Evolutionary conservation across 2,888 invertebrate species (phyloP).

Genomic region (Kryphioiulus occultus): DNA sequence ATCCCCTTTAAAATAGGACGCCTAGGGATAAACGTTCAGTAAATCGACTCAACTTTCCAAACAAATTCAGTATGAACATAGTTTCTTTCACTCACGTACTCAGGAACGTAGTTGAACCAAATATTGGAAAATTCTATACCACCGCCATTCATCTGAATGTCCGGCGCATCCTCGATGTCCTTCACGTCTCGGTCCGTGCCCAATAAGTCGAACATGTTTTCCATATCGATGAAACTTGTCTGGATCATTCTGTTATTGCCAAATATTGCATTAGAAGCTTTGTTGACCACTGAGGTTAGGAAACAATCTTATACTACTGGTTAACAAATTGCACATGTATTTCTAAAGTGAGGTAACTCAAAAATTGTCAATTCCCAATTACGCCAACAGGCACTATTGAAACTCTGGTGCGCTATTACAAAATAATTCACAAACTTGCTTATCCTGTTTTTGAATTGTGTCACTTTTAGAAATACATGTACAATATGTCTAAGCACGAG

Average conservation of each 20-base stretch:
- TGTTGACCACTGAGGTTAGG: too few species aligned
- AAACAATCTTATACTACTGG: too few species aligned
- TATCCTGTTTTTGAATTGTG: too few species aligned
- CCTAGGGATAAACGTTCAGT: slow-evolving; percentile 46
- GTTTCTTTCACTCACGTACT: slow-evolving; percentile 61
- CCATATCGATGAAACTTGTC: slow-evolving; percentile 98
- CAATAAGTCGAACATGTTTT: slow-evolving; percentile 97
- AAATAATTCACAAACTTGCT: too few species aligned
- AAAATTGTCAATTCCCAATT: too few species aligned
- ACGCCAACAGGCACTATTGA: too few species aligned
- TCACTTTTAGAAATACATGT: too few species aligned
- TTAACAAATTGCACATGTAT: too few species aligned
- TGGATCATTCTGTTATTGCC: slow-evolving; percentile 80
- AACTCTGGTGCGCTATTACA: too few species aligned
- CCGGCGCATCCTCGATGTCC: slow-evolving; percentile 81
- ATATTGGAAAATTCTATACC: slow-evolving; percentile 88
- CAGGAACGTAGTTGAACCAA: slow-evolving; percentile 84
- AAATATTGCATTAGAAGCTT: not conserved
- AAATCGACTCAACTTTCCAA: not conserved
- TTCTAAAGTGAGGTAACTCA: too few species aligned
- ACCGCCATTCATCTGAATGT: slow-evolving; percentile 71
- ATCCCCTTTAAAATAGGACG: slow-evolving; percentile 77
- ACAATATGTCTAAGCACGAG: too few species aligned
- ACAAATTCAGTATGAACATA: not conserved
- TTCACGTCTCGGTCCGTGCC: slow-evolving; percentile 85